Percentiles rank a stretch among this genome's conserved stretches.
Conservation (phyloP, 1,140 invertebrate species). For the Aphelenchoides fujianensis region DNA sequence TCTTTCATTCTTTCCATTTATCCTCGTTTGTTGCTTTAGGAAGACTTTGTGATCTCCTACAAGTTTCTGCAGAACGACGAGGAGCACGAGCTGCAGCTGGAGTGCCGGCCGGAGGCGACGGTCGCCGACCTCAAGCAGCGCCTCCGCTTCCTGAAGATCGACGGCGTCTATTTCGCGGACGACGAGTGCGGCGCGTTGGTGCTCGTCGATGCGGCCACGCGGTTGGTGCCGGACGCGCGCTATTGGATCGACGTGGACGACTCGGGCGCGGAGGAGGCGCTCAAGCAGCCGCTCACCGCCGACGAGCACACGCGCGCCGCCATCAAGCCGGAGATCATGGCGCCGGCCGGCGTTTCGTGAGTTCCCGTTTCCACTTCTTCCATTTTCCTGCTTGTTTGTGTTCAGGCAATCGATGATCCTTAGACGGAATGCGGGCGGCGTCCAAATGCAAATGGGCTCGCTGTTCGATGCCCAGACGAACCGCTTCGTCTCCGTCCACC, state of each 20-base stretch:
- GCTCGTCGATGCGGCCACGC: neutral
- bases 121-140: neutral
- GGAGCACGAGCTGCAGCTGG: neutral
- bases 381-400: too few species aligned
- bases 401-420: neutral
- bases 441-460: neutral
- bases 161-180: neutral
- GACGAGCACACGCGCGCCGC: neutral
- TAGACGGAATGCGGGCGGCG: neutral
- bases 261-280: neutral
- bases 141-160: constrained; percentile 4
- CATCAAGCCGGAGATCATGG: neutral
- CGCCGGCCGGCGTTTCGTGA: neutral
- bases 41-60: neutral
- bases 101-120: neutral
- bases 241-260: neutral
- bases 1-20: neutral
- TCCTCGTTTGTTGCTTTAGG: neutral
- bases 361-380: too few species aligned
- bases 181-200: neutral
- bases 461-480: neutral
- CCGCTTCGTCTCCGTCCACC: neutral
- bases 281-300: neutral
- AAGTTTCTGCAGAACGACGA: constrained; percentile 11
- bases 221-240: neutral